A percentile compares a stretch with the other conserved stretches of the same genome.
These are phyloP conservation scores for Actinopyga echinites DNA, from an alignment of 53 echinoderm and acorn worm species.

Conservation along the genomic window DNA sequence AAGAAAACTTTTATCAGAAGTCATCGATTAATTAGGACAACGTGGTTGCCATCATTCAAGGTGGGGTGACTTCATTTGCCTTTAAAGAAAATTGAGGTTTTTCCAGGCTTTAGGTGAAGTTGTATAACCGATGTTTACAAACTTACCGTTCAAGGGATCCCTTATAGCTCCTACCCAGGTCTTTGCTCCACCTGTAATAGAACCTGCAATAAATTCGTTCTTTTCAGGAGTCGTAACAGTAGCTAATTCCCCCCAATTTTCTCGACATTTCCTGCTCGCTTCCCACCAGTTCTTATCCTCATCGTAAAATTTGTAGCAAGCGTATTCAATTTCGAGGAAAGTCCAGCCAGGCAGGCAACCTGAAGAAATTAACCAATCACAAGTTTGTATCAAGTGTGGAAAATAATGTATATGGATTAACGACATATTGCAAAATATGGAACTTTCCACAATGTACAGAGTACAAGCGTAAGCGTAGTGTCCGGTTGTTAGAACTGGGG, in stretches of 20 bases:
- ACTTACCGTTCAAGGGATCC: conserved; percentile 1
- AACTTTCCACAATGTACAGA: too few species aligned
- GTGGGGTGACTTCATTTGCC: too few species aligned
- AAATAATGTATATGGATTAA: not conserved
- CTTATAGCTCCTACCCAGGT: conserved; percentile 29
- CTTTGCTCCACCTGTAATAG: conserved; percentile 17
- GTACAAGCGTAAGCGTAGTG: too few species aligned
- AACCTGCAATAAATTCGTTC: conserved; percentile 23
- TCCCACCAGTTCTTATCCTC: not conserved
- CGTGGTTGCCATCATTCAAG: too few species aligned
- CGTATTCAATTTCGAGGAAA: conserved; percentile 16
- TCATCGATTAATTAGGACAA: too few species aligned
- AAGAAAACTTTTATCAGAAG: too few species aligned
- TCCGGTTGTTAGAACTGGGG: too few species aligned
- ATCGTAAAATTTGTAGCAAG: conserved; percentile 27
- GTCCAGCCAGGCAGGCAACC: not conserved
- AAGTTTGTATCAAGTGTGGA: not conserved
- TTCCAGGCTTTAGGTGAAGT: too few species aligned
- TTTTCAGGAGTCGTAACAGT: conserved; percentile 15
- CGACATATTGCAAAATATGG: too few species aligned
- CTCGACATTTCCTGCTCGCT: not conserved
- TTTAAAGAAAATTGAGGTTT: too few species aligned
- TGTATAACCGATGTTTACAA: too few species aligned
- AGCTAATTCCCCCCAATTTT: conserved; percentile 1
- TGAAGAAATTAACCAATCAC: not conserved